phyloP scores from a whole-genome alignment of 2,113 vertebrate species.

The Eira barbara region DNA sequence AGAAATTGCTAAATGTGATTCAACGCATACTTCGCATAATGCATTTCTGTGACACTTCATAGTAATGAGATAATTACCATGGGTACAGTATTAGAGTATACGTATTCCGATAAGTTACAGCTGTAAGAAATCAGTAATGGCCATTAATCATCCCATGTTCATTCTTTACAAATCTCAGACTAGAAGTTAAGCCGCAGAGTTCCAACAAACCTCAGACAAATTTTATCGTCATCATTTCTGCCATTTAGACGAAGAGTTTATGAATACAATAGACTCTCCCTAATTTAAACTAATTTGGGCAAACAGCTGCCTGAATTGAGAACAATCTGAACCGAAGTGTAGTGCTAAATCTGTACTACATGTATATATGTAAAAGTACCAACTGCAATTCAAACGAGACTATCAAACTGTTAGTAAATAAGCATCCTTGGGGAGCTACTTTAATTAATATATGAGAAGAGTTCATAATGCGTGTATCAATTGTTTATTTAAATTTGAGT shows the following conservation, averaged over 20 bases:
- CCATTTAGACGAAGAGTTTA: slow-evolving; percentile 45
- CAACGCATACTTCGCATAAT: slow-evolving; percentile 43
- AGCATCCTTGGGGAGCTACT: slow-evolving; percentile 41
- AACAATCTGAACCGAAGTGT: slow-evolving; percentile 49
- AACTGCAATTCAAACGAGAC: slow-evolving; percentile 50
- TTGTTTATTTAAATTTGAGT: slow-evolving; percentile 58
- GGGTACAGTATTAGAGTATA: slow-evolving; percentile 67
- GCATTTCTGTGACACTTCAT: slow-evolving; percentile 72
- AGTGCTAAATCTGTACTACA: slow-evolving; percentile 51
- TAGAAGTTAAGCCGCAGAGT: slow-evolving; percentile 36
- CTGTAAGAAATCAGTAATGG: slow-evolving; percentile 68
- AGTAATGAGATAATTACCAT: slow-evolving; percentile 77
- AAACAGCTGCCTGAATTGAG: slow-evolving; percentile 59
- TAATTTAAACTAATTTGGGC: slow-evolving; percentile 66
- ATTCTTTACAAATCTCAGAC: slow-evolving; percentile 46
- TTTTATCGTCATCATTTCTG: slow-evolving; percentile 55
- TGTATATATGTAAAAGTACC: slow-evolving; percentile 59
- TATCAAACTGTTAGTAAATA: slow-evolving; percentile 64
- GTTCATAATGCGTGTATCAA: slow-evolving; percentile 51
- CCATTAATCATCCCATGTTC: slow-evolving; percentile 61
- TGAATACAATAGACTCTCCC: slow-evolving; percentile 62
- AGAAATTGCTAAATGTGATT: slow-evolving; percentile 70
- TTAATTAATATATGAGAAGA: slow-evolving; percentile 62
- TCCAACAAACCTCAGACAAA: slow-evolving; percentile 37
- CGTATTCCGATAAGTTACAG: slow-evolving; percentile 73